Conservation (phyloP, 2,888 invertebrate genomes). For the Neoascia interrupta region DNA sequence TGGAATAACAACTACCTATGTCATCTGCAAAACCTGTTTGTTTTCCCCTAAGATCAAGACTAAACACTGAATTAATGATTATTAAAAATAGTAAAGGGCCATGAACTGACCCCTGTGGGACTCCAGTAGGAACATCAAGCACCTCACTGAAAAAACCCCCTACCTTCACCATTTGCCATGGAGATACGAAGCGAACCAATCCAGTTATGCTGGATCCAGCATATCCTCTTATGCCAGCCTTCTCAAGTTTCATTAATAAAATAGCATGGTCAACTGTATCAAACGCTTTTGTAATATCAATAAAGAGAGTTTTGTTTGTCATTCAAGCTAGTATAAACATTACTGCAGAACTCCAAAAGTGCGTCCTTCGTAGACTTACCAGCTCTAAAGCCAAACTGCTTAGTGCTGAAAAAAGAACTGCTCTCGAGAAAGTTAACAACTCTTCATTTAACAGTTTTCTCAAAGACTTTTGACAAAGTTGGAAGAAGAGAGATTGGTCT, state of each 20-base stretch:
- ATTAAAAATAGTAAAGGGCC: neutral
- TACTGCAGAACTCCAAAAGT: neutral
- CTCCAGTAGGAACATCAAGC: neutral
- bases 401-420: no score
- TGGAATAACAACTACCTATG: no score
- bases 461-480: constrained; percentile 18
- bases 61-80: neutral
- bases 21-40: no score
- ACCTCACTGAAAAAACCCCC: neutral
- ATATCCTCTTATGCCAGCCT: constrained; percentile 11
- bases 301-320: constrained; percentile 10
- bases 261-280: neutral
- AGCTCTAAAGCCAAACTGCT: no score
- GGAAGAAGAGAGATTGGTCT: constrained; percentile 28
- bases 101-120: constrained; percentile 7
- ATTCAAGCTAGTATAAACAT: no score
- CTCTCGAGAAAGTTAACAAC: neutral
- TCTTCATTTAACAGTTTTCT: constrained; percentile 3
- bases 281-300: constrained; percentile 11
- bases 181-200: constrained; percentile 21
- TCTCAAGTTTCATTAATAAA: neutral
- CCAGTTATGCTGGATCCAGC: no score
- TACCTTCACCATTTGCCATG: constrained; percentile 2
- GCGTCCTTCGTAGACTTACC: constrained; percentile 9
- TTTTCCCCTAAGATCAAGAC: no score